Evolutionary conservation across 2,113 vertebrate genomes (phyloP).

Genomic region (Oryzias celebensis): DNA sequence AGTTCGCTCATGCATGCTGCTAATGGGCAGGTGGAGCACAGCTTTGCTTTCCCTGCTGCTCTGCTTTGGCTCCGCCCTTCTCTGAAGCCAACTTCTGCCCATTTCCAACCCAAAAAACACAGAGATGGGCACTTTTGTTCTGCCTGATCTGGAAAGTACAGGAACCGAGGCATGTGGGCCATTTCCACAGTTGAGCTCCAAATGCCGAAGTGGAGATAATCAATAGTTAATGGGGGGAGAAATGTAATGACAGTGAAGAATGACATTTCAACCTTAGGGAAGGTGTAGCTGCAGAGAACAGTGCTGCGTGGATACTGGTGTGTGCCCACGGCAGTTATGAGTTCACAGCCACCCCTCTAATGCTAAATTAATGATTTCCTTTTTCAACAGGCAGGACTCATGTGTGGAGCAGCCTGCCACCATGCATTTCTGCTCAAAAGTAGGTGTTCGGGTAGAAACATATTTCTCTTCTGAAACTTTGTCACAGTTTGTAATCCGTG

Average conservation of each 20-base stretch:
- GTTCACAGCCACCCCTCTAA: slow-evolving; percentile 64
- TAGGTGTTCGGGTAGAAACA: slow-evolving; percentile 40
- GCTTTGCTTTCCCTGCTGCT: slow-evolving; percentile 6
- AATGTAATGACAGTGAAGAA: slow-evolving; percentile 67
- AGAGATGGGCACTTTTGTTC: slow-evolving; percentile 34
- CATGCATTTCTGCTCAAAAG: slow-evolving; percentile 25
- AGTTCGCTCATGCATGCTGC: slow-evolving; percentile 36
- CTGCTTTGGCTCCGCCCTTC: slow-evolving; percentile 20
- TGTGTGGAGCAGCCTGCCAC: slow-evolving; percentile 25
- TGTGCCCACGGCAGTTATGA: slow-evolving; percentile 54
- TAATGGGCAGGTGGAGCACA: slow-evolving; percentile 41
- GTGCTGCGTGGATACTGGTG: slow-evolving; percentile 47
- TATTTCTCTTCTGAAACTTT: not conserved
- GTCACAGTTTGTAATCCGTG: not conserved
- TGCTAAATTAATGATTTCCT: slow-evolving; percentile 75
- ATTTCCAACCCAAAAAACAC: slow-evolving; percentile 17
- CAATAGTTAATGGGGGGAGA: slow-evolving; percentile 74
- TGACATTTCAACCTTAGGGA: slow-evolving; percentile 65
- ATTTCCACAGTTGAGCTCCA: slow-evolving; percentile 50
- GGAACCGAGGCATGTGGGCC: slow-evolving; percentile 29
- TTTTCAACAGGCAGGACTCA: slow-evolving; percentile 47
- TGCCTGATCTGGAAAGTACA: slow-evolving; percentile 10
- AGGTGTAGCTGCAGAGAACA: slow-evolving; percentile 46
- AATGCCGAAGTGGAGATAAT: slow-evolving; percentile 67
- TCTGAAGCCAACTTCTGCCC: not conserved